Percentiles rank a stretch among this genome's conserved stretches.
Conservation (phyloP, 1,140 invertebrate species). For the Thaumetopoea pityocampa region DNA sequence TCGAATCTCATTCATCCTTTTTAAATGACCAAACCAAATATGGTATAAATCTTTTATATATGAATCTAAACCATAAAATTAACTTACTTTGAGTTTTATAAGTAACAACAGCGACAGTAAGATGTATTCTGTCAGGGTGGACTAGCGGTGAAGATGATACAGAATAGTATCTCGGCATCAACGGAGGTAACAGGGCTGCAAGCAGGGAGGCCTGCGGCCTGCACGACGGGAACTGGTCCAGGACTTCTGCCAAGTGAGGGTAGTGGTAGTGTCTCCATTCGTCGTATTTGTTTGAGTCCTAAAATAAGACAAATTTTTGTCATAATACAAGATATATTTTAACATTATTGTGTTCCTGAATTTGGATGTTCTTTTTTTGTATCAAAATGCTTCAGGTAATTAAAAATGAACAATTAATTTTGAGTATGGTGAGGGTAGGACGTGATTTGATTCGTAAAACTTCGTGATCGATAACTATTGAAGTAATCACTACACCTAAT, state of each 20-base stretch:
- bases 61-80: background rate
- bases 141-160: constrained; percentile 92
- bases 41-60: too few species aligned
- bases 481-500: too few species aligned
- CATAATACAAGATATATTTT: background rate
- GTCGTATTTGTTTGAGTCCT: constrained; percentile 94
- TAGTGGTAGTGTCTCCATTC: constrained; percentile 93
- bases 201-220: constrained; percentile 88
- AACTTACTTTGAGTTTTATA: constrained; percentile 88
- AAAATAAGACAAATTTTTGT: constrained; percentile 20
- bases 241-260: constrained; percentile 91
- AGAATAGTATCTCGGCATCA: constrained; percentile 96
- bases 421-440: too few species aligned
- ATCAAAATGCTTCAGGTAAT: too few species aligned
- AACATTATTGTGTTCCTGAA: too few species aligned
- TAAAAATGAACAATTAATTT: too few species aligned
- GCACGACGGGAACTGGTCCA: constrained; percentile 92
- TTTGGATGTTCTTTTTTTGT: too few species aligned
- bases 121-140: constrained; percentile 87
- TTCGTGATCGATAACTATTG: too few species aligned
- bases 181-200: constrained; percentile 86
- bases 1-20: too few species aligned
- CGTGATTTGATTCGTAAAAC: too few species aligned
- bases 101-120: constrained; percentile 94
- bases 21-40: too few species aligned